Base-by-base conservation (phyloP, 2,888 invertebrate species). In the Acleris emargana region DNA sequence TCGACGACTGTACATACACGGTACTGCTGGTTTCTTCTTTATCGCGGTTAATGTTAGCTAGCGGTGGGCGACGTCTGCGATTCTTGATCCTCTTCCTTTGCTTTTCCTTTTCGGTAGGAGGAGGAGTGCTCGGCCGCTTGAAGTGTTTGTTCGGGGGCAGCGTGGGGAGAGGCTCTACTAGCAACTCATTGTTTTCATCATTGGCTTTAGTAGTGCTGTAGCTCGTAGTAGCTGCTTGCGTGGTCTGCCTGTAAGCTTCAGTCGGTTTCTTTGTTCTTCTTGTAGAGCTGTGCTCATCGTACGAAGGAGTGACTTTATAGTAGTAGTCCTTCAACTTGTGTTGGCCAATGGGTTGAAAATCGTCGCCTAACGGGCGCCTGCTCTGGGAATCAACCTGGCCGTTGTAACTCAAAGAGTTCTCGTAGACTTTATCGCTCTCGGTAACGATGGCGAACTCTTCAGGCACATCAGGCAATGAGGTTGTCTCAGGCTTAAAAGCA, bases 311-410 rank as follows among this genome's bases (percentile, higher is more conserved):
- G 58, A 91, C 88, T 74, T 84, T 90, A 64, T 92, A 91, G 70
- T 91, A 92, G 76, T 91, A 91, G 66, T 92, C 92, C 73, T 89
- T 91, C 16, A 91, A 82, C 69, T 91, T 91, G 68, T 89, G 84
- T 67, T 87, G 86, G 64, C 83, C 84, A 69, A 92, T 89, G 18
- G 91, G 91, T 76, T 91, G 90, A 74, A 90, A 91, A 68, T 91
- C 91, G 71, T 91, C 89, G 68, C 87, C 90, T 69, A 86, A 75
- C 62, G 92, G 92, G 76, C 88, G 88, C 76, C 89, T 87, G 74
- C 86, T 91, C 87, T 91, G 90, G 72, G 88, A 83, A 82, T 92
- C 91, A 76, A 84, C 77, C 71, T 87, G 83, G 63, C 77, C 79
- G 73, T 91, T 87, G 81, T 90, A 90, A 71, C 78, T 83, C 77